phyloP scores from a whole-genome alignment of 2,797 vertebrate species.

The Characodon lateralis region DNA sequence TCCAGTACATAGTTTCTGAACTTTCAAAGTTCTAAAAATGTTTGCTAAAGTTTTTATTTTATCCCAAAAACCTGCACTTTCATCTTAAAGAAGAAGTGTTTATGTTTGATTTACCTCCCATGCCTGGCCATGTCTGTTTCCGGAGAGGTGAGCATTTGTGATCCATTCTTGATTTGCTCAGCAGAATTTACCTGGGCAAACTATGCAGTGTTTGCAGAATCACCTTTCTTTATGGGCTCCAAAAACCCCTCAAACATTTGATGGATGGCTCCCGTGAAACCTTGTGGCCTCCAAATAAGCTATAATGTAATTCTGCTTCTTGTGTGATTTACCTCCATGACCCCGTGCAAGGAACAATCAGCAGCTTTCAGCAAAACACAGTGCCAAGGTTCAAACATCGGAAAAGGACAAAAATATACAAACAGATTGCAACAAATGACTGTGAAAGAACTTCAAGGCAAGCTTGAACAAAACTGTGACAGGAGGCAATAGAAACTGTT shows the following conservation, averaged over 20 bases:
- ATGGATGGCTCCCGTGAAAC: conserved; percentile 77
- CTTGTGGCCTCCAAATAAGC: conserved; percentile 78
- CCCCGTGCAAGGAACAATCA: conserved; percentile 70
- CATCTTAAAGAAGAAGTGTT: conserved; percentile 15
- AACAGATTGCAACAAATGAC: conserved; percentile 58
- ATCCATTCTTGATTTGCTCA: conserved; percentile 49
- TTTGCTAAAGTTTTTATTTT: conserved; percentile 8
- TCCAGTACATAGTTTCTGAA: neutral
- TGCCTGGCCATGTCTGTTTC: conserved; percentile 21
- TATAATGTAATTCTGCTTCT: conserved; percentile 77
- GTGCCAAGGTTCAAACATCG: conserved; percentile 75
- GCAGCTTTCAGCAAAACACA: conserved; percentile 72
- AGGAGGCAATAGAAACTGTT: conserved; percentile 25
- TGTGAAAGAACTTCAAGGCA: conserved; percentile 41
- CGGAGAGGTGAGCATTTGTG: conserved; percentile 17
- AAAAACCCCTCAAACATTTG: conserved; percentile 67
- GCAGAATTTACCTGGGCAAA: conserved; percentile 37
- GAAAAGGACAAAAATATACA: conserved; percentile 46
- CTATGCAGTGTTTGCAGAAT: conserved; percentile 71
- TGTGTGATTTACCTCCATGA: conserved; percentile 74
- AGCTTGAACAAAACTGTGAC: conserved; percentile 39
- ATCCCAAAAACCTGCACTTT: conserved; percentile 1
- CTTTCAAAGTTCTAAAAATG: neutral
- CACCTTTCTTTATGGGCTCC: conserved; percentile 49
- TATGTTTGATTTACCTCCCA: conserved; percentile 26